Evolutionary conservation across 2,888 invertebrate species (phyloP), one percentile per base, ranked within the genome.

Genomic region (Drosophila glabriapex): DNA sequence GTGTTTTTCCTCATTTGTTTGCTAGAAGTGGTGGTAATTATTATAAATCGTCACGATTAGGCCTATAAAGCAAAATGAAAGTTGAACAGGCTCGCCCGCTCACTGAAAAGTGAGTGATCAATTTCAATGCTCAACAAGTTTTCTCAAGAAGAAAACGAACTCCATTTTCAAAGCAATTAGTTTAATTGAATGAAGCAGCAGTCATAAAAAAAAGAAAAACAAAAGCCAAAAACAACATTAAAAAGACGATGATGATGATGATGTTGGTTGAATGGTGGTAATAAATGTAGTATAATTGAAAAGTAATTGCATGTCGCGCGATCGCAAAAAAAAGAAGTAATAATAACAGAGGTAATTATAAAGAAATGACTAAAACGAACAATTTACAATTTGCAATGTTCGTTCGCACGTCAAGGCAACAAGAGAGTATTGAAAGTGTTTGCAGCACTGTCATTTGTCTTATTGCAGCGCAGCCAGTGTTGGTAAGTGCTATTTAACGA

Each of bases 31-130:
- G 77, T 29, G 39, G 58, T 89, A 88, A 85, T 85, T 89, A 79
- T 86, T 89, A 89, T 86, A 86, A 89, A 86, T 86, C 89, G 86
- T 82, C 76, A 62, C 77, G 85, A 88, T 79, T 81, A 77, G 71
- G 80, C 61, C 69, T 73, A 80, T 82, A 82, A 78, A 88, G 10
- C 78, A 80, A 86, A 86, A 86, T 77, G 86, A 86, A 86, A 86
- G 86, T 81, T 73, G 76, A 69, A 29, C 55, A 31, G 46, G 31
- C 50, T 33, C 49, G 25, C 39, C 55, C 41, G 50, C 53, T 62
- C 63, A 37, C 55, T 55, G 16, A 58, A 41, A 22, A 58, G 58
- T 43, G 56, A 46, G 46, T 61, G 64, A 75, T 77, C 73, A 66
- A 69, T 78, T 78, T 60, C 66, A 75, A 65, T 46, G 65, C 62